Evolutionary conservation across 2,888 invertebrate genomes (phyloP).

Genomic region (Chrysotoxum bicinctum): DNA sequence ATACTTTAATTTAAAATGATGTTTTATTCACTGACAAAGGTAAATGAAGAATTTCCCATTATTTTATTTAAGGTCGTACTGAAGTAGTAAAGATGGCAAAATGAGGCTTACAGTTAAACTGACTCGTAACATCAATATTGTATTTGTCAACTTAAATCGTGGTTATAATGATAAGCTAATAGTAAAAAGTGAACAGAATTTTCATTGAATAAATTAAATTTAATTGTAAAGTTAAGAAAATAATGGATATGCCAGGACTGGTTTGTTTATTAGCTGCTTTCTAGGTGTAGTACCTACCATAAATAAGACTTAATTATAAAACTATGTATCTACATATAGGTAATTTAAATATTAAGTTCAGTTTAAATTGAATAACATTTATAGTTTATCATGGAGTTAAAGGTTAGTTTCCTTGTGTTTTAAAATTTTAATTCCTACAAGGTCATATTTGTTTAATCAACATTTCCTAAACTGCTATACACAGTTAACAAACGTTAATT

Average conservation of each 20-base stretch:
- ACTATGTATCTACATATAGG: not conserved
- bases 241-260: not conserved
- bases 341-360: not conserved
- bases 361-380: not conserved
- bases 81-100: not conserved
- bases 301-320: not conserved
- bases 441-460: not conserved
- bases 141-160: not conserved
- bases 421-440: not conserved
- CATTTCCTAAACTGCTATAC: not conserved
- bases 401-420: not conserved
- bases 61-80: constrained; percentile 33
- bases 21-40: not conserved
- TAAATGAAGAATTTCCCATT: constrained; percentile 9
- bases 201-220: not conserved
- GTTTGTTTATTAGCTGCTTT: not conserved
- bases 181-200: not conserved
- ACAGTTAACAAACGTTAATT: not conserved
- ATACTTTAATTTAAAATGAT: not conserved
- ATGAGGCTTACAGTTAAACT: not conserved
- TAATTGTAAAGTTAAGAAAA: not conserved
- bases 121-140: not conserved
- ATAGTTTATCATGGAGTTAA: not conserved
- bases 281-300: not conserved
- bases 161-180: not conserved